Conservation (phyloP, 2,113 vertebrate species). For the Triplophysa rosa region DNA sequence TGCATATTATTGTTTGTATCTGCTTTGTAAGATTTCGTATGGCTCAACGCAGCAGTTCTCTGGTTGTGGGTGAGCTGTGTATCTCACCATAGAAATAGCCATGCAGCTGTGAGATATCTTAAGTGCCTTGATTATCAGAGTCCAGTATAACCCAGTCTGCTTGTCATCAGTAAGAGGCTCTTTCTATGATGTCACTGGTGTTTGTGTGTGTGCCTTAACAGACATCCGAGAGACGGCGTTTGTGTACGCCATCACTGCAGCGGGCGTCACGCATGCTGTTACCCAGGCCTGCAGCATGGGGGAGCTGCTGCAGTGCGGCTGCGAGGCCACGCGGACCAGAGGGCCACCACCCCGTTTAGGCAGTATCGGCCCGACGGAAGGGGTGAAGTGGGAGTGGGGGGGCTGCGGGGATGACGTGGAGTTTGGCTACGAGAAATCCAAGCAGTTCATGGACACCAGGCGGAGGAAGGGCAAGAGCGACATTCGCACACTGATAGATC, state of each 20-base stretch:
- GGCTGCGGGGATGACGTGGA: slow-evolving; percentile 96
- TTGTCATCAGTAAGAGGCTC: slow-evolving; percentile 3
- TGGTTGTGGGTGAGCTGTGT: neutral
- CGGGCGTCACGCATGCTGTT: slow-evolving; percentile 91
- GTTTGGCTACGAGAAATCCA: slow-evolving; percentile 94
- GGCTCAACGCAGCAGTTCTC: neutral
- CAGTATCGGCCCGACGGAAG: slow-evolving; percentile 66
- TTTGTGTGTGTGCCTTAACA: slow-evolving; percentile 58
- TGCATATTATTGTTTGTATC: too few relatives aligned
- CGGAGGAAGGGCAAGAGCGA: slow-evolving; percentile 91
- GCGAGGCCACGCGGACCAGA: slow-evolving; percentile 85
- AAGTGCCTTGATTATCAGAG: slow-evolving; percentile 23
- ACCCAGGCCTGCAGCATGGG: slow-evolving; percentile 99
- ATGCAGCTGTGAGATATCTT: slow-evolving; percentile 3
- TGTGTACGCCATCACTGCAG: slow-evolving; percentile 91
- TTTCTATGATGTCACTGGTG: slow-evolving; percentile 3
- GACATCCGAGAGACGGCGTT: slow-evolving; percentile 97
- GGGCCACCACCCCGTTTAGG: slow-evolving; percentile 72
- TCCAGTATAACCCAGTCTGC: neutral
- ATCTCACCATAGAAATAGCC: slow-evolving; percentile 17
- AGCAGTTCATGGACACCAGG: slow-evolving; percentile 94
- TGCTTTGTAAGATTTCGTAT: too few relatives aligned
- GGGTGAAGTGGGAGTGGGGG: slow-evolving; percentile 94
- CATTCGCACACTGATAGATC: slow-evolving; percentile 88
- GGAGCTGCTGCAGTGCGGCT: slow-evolving; percentile 92